Base-by-base conservation (phyloP, 1,140 invertebrate genomes). In the Zaprionus taronus region DNA sequence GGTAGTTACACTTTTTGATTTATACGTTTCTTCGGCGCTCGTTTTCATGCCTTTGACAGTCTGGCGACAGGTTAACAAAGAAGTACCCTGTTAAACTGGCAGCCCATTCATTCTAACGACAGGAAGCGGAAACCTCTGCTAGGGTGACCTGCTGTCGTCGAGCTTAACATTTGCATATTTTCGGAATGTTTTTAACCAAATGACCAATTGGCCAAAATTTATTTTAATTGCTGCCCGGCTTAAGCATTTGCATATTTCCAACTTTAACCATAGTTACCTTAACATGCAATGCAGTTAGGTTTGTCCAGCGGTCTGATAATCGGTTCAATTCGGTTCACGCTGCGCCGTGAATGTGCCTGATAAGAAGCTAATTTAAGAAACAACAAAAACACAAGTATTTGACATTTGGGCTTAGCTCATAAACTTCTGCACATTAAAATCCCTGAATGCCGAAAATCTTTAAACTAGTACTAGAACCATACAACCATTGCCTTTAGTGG, bases 171-270 rank as follows among this genome's bases (percentile, higher is more conserved):
- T 90, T 90, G 85, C 85, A 90, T 90, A 90, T 80, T 81, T 80
- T 81, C 41, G 38, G 20, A 60, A 61, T 72, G 75, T 86, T 86
- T 81, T 85, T 81, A 85, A 81, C 85, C 70, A 85, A 82, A 85
- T 80, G 85, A 89, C 85, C 85, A 90, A 90, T 90, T 90, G 85
- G 85, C 85, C 85, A 90, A 90, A 84, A 85, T 90, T 82, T 80
- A 79, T 80, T 89, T 90, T 90, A 90, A 90, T 90, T 90, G 85
- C 77, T 67, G 58, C 31, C 64, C 51, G 49, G 36, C 4, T 47
- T 22, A 66, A 38, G 22, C 78, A 87, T 86, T 87, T 83, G 83
- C 79, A 79, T 77, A 86, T 80, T 75, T 61, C 28, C 12, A 36
- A 47, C 24, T 36, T 51, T 28, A 17, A 22, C 24, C 28, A 5